These are phyloP conservation scores for Penelope pileata DNA, from an alignment of 2,113 vertebrate genomes.

Conservation along the genomic window DNA sequence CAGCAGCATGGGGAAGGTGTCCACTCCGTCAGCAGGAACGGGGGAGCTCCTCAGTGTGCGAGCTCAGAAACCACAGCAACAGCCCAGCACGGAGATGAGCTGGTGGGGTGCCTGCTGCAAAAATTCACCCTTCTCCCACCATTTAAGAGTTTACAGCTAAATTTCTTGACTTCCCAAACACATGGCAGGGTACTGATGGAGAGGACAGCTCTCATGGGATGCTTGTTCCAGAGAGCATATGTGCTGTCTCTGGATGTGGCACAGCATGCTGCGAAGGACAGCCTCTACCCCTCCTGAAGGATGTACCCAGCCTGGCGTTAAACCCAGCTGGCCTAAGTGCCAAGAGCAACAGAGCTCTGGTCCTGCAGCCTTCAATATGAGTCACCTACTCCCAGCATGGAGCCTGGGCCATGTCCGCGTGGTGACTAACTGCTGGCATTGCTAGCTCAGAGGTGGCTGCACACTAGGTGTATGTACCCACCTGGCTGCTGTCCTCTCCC, in stretches of 20 bases:
- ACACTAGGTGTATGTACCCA: neutral
- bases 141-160: neutral
- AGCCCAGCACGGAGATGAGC: neutral
- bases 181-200: neutral
- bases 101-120: neutral
- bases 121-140: neutral
- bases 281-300: neutral
- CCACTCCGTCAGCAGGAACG: neutral
- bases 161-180: neutral
- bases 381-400: neutral
- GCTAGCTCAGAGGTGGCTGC: neutral
- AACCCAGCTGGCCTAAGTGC: neutral
- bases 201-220: neutral
- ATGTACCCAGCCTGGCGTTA: conserved; percentile 13
- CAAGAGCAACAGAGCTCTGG: neutral
- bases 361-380: neutral
- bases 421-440: neutral
- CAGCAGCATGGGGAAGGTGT: neutral
- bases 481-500: neutral
- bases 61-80: neutral
- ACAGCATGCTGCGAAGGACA: neutral
- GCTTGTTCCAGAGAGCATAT: neutral
- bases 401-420: neutral
- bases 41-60: accelerated
- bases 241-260: conserved; percentile 8